Evolutionary conservation across 1,140 invertebrate genomes (phyloP).

Genomic region (Drosophila setifemur): DNA sequence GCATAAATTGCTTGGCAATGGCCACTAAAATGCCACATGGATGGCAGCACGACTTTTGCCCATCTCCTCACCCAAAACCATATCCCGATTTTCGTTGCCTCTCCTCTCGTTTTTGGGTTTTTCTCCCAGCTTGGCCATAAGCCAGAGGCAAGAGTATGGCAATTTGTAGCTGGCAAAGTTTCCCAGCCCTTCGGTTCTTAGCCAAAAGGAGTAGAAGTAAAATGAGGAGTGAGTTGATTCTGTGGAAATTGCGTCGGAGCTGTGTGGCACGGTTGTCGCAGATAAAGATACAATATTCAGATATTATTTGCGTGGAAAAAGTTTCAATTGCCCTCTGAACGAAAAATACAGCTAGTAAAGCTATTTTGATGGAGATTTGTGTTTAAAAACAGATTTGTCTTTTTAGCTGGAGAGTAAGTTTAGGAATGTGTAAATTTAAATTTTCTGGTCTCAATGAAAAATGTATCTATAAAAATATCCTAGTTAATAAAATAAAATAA

Average conservation of each 20-base stretch:
- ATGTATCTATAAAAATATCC: too few relatives aligned
- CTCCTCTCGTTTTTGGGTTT: not conserved
- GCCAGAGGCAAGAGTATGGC: conserved; percentile 31
- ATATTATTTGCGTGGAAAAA: conserved; percentile 19
- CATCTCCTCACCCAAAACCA: conserved; percentile 5
- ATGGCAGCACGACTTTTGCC: conserved; percentile 48
- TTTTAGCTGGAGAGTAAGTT: not conserved
- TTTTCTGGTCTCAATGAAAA: too few relatives aligned
- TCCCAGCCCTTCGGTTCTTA: not conserved
- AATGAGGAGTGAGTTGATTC: conserved; percentile 13
- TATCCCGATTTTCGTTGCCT: not conserved
- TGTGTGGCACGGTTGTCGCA: conserved; percentile 20
- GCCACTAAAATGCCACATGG: conserved; percentile 66
- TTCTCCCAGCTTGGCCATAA: conserved; percentile 42
- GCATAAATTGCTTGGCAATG: conserved; percentile 69
- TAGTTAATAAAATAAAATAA: too few relatives aligned
- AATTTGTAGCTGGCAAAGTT: conserved; percentile 46
- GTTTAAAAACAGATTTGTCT: not conserved
- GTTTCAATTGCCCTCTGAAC: conserved; percentile 10
- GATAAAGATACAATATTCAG: conserved; percentile 30
- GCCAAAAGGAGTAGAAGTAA: too few relatives aligned
- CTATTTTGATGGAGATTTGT: conserved; percentile 3
- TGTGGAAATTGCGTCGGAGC: conserved; percentile 21
- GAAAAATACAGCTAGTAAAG: not conserved
- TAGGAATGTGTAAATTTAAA: not conserved